Evolutionary conservation across 2,888 invertebrate genomes (phyloP).

Genomic region (Nematopogon swammerdamellus): DNA sequence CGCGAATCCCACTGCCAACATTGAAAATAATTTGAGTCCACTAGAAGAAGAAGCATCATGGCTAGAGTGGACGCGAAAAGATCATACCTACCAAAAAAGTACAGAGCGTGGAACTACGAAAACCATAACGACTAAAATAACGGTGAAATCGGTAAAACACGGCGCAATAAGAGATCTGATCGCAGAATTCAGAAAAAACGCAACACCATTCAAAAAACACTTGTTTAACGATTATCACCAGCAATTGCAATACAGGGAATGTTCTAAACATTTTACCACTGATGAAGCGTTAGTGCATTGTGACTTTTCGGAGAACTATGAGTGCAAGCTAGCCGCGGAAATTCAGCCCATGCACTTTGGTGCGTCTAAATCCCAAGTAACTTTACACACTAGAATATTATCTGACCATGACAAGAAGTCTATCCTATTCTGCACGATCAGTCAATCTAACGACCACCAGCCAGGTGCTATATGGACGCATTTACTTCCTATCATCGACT

Average conservation of each 20-base stretch:
- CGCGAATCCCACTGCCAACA: neutral
- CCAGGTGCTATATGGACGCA: neutral
- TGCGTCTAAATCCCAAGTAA: constrained; percentile 9
- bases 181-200: neutral
- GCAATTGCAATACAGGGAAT: neutral
- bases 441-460: neutral
- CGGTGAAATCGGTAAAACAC: neutral
- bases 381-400: constrained; percentile 11
- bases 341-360: constrained; percentile 12
- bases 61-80: neutral
- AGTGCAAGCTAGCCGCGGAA: constrained; percentile 8
- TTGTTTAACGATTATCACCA: neutral
- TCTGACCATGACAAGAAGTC: neutral
- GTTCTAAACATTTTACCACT: neutral
- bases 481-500: no score
- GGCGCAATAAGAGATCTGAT: neutral
- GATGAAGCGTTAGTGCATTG: constrained; percentile 7
- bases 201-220: neutral
- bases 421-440: neutral
- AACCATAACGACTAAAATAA: neutral
- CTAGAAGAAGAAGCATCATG: neutral
- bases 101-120: neutral
- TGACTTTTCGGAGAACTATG: constrained; percentile 12
- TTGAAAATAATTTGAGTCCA: neutral
- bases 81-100: neutral